A percentile compares a stretch with the other conserved stretches of the same genome.
Conservation (phyloP, 64 coral and sea anemone species). For the Stichodactyla mertensii region DNA sequence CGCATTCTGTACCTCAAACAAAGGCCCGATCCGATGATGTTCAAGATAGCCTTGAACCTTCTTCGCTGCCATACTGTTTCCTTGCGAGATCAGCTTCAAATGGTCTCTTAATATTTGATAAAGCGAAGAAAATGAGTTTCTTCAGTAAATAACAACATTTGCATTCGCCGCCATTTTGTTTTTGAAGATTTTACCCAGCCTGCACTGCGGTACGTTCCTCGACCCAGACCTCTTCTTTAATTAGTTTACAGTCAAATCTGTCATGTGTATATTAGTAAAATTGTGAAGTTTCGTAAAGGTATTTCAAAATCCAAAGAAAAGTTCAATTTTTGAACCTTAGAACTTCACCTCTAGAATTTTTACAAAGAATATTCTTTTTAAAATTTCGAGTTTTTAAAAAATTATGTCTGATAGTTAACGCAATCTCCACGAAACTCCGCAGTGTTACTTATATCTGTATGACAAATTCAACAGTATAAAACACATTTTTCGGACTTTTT, state of each 20-base stretch:
- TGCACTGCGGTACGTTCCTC: not conserved
- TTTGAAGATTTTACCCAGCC: not conserved
- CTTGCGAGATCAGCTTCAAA: not conserved
- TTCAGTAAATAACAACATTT: constrained; percentile 11
- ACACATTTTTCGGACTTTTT: not conserved
- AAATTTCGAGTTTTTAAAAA: not conserved
- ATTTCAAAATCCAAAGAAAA: too few species aligned
- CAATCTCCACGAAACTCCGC: too few species aligned
- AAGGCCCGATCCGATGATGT: constrained; percentile 3
- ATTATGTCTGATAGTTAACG: not conserved
- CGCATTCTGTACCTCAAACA: constrained; percentile 8
- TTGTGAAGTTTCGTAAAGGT: too few species aligned
- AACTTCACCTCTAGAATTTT: too few species aligned
- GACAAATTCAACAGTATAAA: too few species aligned
- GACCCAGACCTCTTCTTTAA: not conserved
- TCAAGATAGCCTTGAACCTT: constrained; percentile 14
- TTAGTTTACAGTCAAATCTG: too few species aligned
- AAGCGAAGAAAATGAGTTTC: not conserved
- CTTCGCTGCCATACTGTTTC: constrained; percentile 18
- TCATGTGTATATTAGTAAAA: too few species aligned
- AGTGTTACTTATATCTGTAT: too few species aligned
- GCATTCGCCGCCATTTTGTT: constrained; percentile 35
- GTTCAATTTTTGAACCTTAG: too few species aligned
- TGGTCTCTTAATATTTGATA: not conserved
- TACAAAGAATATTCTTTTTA: too few species aligned